These are phyloP conservation scores for Amphibalanus amphitrite DNA, from an alignment of 1,140 invertebrate genomes.

Conservation along the genomic window DNA sequence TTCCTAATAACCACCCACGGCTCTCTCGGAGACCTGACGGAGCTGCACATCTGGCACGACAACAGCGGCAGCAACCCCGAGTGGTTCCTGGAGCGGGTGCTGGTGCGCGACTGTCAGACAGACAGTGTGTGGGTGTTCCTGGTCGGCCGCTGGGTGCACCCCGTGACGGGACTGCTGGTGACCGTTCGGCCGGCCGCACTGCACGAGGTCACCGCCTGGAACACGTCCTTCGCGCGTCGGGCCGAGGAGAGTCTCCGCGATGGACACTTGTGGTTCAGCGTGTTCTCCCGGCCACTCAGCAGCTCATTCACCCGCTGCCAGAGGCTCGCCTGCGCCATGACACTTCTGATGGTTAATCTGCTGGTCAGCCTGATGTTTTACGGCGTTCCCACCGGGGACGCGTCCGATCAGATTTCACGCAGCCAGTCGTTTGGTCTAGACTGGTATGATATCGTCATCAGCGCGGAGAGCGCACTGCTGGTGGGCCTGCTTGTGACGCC, in stretches of 20 bases:
- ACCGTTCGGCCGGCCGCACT: background rate
- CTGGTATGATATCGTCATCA: background rate
- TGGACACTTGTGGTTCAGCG: background rate
- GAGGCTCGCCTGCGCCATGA: background rate
- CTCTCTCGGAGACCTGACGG: background rate
- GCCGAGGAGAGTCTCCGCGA: background rate
- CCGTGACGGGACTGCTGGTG: background rate
- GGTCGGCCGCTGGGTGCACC: background rate
- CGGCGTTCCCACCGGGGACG: background rate
- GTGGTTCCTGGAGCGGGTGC: background rate
- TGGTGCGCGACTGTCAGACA: conserved; percentile 2
- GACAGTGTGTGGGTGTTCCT: background rate
- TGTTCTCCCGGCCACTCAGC: conserved; percentile 4
- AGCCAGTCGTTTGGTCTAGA: background rate
- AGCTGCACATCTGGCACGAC: background rate
- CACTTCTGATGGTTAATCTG: background rate
- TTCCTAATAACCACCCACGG: background rate
- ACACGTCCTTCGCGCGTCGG: background rate
- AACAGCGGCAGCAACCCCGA: background rate
- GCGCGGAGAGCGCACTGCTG: background rate
- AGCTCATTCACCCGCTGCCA: conserved; percentile 2
- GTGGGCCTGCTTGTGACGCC: background rate
- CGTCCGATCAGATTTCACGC: background rate
- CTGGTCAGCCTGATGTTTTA: background rate
- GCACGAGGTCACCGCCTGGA: conserved; percentile 2